Evolutionary conservation across 37 sponge, comb jelly and placozoan genomes (phyloP).

Genomic region (Lycopodina hypogea): DNA sequence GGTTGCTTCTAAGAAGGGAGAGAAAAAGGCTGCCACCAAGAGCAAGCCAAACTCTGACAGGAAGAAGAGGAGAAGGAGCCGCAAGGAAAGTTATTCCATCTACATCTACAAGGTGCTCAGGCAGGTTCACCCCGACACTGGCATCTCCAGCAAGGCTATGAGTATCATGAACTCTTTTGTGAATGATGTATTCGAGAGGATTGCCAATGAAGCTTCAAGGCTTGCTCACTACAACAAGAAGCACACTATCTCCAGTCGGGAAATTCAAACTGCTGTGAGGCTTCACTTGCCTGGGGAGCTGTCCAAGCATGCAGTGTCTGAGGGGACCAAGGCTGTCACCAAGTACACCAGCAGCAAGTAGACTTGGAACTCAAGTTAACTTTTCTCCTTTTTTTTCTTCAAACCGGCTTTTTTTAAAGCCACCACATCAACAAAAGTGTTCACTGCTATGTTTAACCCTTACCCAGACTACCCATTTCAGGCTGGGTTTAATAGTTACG

Average conservation of each 20-base stretch:
- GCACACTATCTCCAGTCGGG: conserved; percentile 92
- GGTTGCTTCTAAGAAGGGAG: conserved; percentile 54
- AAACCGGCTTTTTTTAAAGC: conserved; percentile 68
- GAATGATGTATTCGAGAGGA: conserved; percentile 89
- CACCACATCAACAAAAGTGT: conserved; percentile 44
- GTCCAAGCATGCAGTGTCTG: conserved; percentile 92
- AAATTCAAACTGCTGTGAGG: conserved; percentile 95
- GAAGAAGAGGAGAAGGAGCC: conserved; percentile 74
- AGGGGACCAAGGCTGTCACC: conserved; percentile 95
- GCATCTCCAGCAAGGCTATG: conserved; percentile 94
- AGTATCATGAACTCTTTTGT: conserved; percentile 99
- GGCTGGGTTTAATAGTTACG: no score
- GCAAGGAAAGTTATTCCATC: conserved; percentile 92
- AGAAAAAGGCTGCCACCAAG: conserved; percentile 53
- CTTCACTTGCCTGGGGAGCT: conserved; percentile 91
- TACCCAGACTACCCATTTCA: no score
- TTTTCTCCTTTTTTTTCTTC: not conserved
- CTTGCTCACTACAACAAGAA: conserved; percentile 98
- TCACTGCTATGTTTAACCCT: no score
- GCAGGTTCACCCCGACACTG: conserved; percentile 98
- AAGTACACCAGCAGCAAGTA: conserved; percentile 45
- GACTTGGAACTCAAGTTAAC: no score
- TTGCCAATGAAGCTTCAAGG: conserved; percentile 89
- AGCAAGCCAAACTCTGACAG: conserved; percentile 30
- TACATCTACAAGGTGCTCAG: conserved; percentile 98